Evolutionary conservation across 2,888 invertebrate species (phyloP).

Genomic region (Lasius platythorax): DNA sequence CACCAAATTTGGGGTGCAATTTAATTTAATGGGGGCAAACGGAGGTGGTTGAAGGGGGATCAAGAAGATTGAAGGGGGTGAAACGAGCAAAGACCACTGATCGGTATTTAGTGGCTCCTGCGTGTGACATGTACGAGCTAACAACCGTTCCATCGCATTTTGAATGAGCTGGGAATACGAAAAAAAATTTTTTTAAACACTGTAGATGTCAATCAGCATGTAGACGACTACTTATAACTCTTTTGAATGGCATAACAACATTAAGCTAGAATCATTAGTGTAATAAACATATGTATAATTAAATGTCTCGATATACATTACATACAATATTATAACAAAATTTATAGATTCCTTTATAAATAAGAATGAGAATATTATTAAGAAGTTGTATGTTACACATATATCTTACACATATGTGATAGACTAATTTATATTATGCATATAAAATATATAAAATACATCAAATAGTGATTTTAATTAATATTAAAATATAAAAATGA

Average conservation of each 20-base stretch:
- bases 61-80: constrained; percentile 66
- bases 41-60: constrained; percentile 74
- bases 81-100: constrained; percentile 81
- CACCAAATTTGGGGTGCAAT: constrained; percentile 83
- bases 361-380: no score
- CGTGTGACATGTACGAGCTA: constrained; percentile 82
- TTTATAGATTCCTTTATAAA: background rate
- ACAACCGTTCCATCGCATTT: constrained; percentile 57
- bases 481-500: background rate
- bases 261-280: background rate
- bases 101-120: constrained; percentile 85
- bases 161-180: constrained; percentile 50
- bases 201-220: constrained; percentile 4
- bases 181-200: constrained; percentile 38
- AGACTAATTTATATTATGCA: background rate
- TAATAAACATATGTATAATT: constrained; percentile 5
- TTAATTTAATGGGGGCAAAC: constrained; percentile 83
- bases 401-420: background rate
- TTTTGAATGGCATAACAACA: background rate
- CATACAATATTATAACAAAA: background rate
- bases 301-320: background rate
- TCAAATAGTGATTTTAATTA: background rate
- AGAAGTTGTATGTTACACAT: background rate
- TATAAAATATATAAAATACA: background rate
- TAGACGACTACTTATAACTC: background rate